Evolutionary conservation across 2,888 invertebrate species (phyloP), one percentile per base, ranked within the genome.

Genomic region (Meiosimyza decipiens): DNA sequence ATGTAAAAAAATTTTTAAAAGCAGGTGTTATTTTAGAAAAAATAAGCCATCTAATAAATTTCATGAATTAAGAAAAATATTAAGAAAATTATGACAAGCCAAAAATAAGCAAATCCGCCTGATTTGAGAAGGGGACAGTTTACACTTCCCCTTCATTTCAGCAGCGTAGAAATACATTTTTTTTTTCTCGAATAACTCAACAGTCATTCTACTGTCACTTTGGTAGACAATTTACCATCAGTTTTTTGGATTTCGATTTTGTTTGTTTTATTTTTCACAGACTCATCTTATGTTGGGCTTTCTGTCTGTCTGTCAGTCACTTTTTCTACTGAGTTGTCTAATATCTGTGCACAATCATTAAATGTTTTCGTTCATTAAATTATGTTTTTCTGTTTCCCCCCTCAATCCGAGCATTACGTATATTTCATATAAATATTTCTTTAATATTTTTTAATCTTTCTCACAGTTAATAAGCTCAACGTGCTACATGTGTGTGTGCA

Each of bases 41-140:
- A 40, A 40, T 40, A 40, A 40, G 40, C 40, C 79, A 76, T 73
- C 71, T 75, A 80, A 80, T 80, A 77, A 80, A 80, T 81, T 79
- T 79, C 75, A 80, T 80, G 80, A 80, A 80, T 81, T 79, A 78
- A 77, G 77, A 74, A 81, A 79, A 79, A 78, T 76, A 73, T 74
- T 73, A 77, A 74, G 75, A 75, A 77, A 66, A 79, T 71, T 73
- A 72, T 57, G 57, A 57, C 18, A 57, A 57, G 12, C 57, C 57
- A 57, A 22, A 57, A 57, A 57, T 57, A 57, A 18, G 57, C 57
- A 18, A 57, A 57, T 12, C 5, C 57, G 22, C 6, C 13, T 57
- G 57, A 57, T 57, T 57, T 18, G 18, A 57, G 15, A 3, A 57
- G 28, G 22, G 12, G 22, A 28, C 9, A 57, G 12, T 28, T 13